phyloP scores from a whole-genome alignment of 1,140 invertebrate genomes.

The Bombus sylvicola region DNA sequence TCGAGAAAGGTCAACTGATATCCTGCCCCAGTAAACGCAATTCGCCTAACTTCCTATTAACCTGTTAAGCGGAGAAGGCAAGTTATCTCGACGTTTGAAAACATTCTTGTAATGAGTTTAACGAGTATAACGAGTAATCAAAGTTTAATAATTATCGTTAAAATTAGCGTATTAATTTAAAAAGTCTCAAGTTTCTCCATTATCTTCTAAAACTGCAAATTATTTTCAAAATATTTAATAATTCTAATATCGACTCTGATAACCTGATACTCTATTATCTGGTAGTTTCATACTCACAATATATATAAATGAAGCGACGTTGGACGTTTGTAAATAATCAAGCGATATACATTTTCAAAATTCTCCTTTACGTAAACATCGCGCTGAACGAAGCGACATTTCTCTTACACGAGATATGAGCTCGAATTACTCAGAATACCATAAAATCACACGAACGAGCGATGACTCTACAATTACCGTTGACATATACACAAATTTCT shows the following conservation, averaged over 20 bases:
- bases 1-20: constrained; percentile 14
- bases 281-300: no score
- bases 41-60: constrained; percentile 27
- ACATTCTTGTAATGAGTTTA: neutral
- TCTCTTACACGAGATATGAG: neutral
- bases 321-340: no score
- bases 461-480: neutral
- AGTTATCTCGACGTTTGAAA: neutral
- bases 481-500: neutral
- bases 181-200: neutral
- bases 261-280: no score
- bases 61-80: constrained; percentile 4
- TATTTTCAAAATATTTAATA: neutral
- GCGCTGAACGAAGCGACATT: neutral
- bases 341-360: no score
- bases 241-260: neutral
- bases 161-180: neutral
- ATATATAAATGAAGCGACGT: no score
- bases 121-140: neutral
- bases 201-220: neutral
- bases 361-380: no score
- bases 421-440: no score
- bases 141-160: neutral
- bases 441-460: neutral
- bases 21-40: constrained; percentile 13